Evolutionary conservation across 2,797 vertebrate species (phyloP), one percentile per base, ranked within the genome.

Genomic region (Sternotherus odoratus): DNA sequence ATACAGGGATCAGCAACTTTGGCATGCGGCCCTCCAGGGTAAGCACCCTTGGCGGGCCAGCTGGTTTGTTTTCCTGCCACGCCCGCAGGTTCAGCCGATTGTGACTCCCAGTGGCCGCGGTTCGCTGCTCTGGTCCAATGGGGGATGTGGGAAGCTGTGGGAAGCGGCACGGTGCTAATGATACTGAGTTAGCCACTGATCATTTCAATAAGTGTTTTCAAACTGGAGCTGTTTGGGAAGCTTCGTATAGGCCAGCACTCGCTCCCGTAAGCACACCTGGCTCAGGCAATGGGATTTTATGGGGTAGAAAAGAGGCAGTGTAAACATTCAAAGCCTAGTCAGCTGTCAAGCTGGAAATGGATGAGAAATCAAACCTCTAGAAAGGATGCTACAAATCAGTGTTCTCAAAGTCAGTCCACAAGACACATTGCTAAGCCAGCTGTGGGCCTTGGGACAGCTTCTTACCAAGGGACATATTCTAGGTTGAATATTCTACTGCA

Each of bases 281-380:
- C 81, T 91, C 85, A 91, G 93, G 91, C 94, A 97, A 75, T 89
- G 85, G 82, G 33, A 28, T 95, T 96, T 96, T 95, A 95, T 94
- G 95, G 93, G 93, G 88, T 91, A 97, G 86, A 95, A 96, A 89
- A 93, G 90, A 96, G 93, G 81, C 88, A 86, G 90, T 92, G 94
- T 94, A 96, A 96, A 91, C 57, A 91, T 60, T 50, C 77, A 93
- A 95, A 95, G 91, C 92, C 79, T 86, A 85, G 90, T 57, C 88
- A 88, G 48, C 74, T 82, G 79, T 87, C 90, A 95, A 86, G 24
- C 91, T 91, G 87, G 91, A 90, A 93, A 82, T 75, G 95, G 85
- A 95, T 94, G 96, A 97, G 93, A 79, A 90, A 83, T 93, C 83
- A 90, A 83, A 88, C 36, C 12, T 83, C 82, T 39, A 66, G 49